A percentile compares a stretch with the other conserved stretches of the same genome.
Evolutionary conservation across 2,797 vertebrate genomes (phyloP).

Genomic region (Fringilla coelebs): DNA sequence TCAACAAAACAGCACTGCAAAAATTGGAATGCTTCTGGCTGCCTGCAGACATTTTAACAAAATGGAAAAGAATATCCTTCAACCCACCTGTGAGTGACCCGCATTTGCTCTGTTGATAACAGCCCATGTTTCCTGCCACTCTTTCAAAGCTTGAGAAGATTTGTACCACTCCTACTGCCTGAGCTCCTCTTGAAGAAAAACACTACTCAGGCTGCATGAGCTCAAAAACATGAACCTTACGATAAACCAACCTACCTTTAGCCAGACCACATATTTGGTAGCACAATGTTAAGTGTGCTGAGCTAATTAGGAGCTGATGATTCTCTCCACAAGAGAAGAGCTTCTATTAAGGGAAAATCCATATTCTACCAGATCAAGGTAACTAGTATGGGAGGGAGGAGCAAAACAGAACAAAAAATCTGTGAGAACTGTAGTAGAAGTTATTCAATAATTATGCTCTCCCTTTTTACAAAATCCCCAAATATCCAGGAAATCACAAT

Average conservation of each 20-base stretch:
- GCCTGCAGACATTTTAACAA: not conserved
- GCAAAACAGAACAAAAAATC: not conserved
- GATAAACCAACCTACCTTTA: not conserved
- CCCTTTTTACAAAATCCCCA: not conserved
- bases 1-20: not conserved
- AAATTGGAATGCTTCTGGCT: not conserved
- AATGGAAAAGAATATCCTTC: not conserved
- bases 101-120: not conserved
- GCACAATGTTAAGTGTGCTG: not conserved
- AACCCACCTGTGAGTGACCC: not conserved
- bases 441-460: not conserved
- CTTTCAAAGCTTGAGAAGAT: not conserved
- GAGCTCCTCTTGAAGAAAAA: not conserved
- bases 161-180: not conserved
- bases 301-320: not conserved
- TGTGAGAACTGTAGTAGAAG: not conserved
- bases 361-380: not conserved
- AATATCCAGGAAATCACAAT: conserved; percentile 30
- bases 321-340: not conserved
- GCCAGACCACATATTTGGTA: not conserved
- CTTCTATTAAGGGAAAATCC: not conserved
- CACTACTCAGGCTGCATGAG: not conserved
- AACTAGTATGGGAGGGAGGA: not conserved
- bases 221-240: not conserved
- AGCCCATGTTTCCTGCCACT: not conserved